Percentiles rank a stretch among this genome's conserved stretches.
phyloP scores from a whole-genome alignment of 2,113 vertebrate genomes.

The Brachypodius melanocephalos region DNA sequence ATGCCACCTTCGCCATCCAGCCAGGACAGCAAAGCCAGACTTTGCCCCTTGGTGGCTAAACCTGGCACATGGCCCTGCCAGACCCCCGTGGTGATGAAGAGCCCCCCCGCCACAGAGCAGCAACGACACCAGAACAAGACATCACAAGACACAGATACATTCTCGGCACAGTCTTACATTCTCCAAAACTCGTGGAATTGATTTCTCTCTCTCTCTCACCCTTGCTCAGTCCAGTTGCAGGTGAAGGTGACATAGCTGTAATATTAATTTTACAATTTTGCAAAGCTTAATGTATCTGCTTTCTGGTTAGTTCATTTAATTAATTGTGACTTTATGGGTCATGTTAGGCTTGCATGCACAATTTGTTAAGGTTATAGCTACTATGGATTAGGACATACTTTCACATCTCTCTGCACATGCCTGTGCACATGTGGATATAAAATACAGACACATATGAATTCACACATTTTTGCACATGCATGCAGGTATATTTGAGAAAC shows the following conservation, averaged over 20 bases:
- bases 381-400: neutral
- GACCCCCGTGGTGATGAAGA: neutral
- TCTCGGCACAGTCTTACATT: constrained; percentile 76
- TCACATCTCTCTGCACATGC: neutral
- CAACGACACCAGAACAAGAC: constrained; percentile 69
- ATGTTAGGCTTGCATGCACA: constrained; percentile 55
- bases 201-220: constrained; percentile 82
- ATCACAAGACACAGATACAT: constrained; percentile 70
- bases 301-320: constrained; percentile 63
- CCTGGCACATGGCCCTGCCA: neutral
- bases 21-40: neutral
- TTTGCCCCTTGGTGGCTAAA: neutral
- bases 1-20: neutral
- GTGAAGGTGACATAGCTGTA: constrained; percentile 83
- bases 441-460: neutral
- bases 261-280: constrained; percentile 81
- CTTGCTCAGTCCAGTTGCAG: constrained; percentile 82
- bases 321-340: constrained; percentile 39
- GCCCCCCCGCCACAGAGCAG: constrained; percentile 18
- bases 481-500: neutral
- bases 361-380: constrained; percentile 26
- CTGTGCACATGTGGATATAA: neutral
- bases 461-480: neutral
- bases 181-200: constrained; percentile 82
- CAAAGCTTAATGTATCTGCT: constrained; percentile 69